These are phyloP conservation scores for Mellivora capensis DNA, from an alignment of 2,113 vertebrate genomes.

Conservation along the genomic window DNA sequence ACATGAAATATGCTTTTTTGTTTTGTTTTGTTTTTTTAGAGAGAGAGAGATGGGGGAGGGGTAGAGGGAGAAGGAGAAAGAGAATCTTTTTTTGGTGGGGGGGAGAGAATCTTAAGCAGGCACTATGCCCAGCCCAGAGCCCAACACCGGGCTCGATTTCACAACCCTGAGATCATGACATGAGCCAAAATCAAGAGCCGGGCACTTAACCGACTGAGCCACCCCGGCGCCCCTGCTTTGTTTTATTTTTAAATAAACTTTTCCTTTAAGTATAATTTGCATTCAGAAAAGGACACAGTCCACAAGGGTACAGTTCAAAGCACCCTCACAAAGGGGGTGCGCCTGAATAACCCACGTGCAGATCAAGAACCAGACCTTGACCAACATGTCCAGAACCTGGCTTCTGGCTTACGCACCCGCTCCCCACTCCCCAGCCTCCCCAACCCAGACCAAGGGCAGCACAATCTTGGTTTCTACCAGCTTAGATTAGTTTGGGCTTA, in stretches of 20 bases:
- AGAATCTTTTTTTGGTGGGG: too few relatives aligned
- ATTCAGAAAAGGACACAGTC: neutral
- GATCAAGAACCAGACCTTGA: neutral
- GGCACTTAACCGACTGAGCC: neutral
- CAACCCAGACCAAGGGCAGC: too few relatives aligned
- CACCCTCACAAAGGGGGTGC: neutral
- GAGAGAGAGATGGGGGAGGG: too few relatives aligned
- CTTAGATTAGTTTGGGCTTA: neutral
- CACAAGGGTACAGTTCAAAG: neutral
- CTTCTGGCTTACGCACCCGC: too few relatives aligned
- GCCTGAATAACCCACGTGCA: neutral
- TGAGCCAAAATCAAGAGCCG: too few relatives aligned
- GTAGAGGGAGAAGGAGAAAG: neutral
- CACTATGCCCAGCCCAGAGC: neutral
- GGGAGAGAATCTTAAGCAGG: neutral
- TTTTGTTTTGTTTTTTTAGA: neutral
- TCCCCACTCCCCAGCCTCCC: too few relatives aligned
- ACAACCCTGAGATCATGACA: neutral
- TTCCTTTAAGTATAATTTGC: neutral
- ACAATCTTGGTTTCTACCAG: neutral
- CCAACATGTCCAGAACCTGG: too few relatives aligned
- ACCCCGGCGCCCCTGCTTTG: neutral
- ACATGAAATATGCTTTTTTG: neutral
- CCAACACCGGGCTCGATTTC: accelerated
- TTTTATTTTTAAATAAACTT: neutral